Evolutionary conservation across 2,888 invertebrate genomes (phyloP), one percentile per base, ranked within the genome.

Genomic region (Thereva unica): DNA sequence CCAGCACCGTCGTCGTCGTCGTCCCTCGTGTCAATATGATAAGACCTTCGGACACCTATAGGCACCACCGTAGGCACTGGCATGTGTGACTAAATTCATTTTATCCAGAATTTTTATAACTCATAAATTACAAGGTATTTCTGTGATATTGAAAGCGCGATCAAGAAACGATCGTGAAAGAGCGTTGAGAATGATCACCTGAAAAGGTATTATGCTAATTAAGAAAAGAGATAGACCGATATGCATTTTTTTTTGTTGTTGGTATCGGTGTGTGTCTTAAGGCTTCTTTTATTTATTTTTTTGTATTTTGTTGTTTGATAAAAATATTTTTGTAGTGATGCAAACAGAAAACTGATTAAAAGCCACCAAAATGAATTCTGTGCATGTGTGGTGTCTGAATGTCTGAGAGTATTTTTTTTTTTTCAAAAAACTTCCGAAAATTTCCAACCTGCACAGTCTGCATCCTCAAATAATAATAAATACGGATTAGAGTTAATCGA

Each of bases 61-160:
- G 49, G 40, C 64, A 23, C 23, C 23, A 23, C 23, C 23, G 2
- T 23, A 23, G 23, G 23, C 54, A 47, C 47, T 64, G 40, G 41
- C 38, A 55, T 55, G 65, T 65, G 65, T 65, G 65, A 65, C 65
- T 65, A 49, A 65, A 65, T 65, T 56, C 65, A 65, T 65, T 65
- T 65, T 56, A 65, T 65, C 56, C 55, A 55, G 56, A 65, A 65
- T 49, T 65, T 65, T 65, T 65, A 65, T 65, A 65, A 65, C 65
- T 65, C 65, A 65, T 65, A 65, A 65, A 65, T 56, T 55, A 65
- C 65, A 47, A 56, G 55, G 55, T 65, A 54, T 55, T 65, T 61
- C 61, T 61, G 38, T 10, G 61, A 64, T 52, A 52, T 64, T 53
- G 52, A 50, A 64, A 52, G 52, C 63, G 63, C 50, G 50, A 52